A percentile compares a stretch with the other conserved stretches of the same genome.
These are phyloP conservation scores for Melanotaenia trifasciata DNA, from an alignment of 2,797 vertebrate species.

Conservation along the genomic window DNA sequence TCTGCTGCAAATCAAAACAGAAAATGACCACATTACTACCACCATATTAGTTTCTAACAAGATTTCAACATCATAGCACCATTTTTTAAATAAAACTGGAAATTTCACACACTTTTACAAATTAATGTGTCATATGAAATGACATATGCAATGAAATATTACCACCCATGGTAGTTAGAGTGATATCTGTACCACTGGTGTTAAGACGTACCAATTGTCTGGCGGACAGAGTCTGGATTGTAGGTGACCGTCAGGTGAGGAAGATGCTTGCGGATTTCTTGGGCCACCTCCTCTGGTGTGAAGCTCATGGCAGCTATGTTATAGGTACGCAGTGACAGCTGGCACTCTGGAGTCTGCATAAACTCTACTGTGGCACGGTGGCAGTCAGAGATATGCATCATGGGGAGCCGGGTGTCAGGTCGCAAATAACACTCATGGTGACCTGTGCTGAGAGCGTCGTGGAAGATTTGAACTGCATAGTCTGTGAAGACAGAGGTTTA, in stretches of 20 bases:
- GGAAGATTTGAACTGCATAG: slow-evolving; percentile 87
- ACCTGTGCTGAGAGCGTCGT: slow-evolving; percentile 83
- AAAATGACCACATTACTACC: slow-evolving; percentile 14
- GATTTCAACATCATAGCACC: not conserved
- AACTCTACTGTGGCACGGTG: slow-evolving; percentile 86
- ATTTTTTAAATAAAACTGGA: not conserved
- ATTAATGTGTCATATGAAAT: not conserved
- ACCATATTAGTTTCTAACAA: not conserved
- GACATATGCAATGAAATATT: not conserved
- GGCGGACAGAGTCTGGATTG: slow-evolving; percentile 82
- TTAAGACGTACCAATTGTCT: slow-evolving; percentile 80
- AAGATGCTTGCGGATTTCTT: slow-evolving; percentile 84
- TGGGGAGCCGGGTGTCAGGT: slow-evolving; percentile 85
- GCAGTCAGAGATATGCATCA: slow-evolving; percentile 89
- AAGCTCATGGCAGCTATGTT: slow-evolving; percentile 87
- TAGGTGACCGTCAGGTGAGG: slow-evolving; percentile 84
- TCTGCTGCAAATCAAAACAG: slow-evolving; percentile 75
- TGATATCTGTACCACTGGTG: too few relatives aligned
- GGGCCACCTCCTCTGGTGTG: slow-evolving; percentile 84
- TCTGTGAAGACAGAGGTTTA: slow-evolving; percentile 66
- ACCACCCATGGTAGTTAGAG: not conserved
- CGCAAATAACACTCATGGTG: slow-evolving; percentile 85
- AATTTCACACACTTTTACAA: not conserved
- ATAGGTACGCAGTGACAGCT: slow-evolving; percentile 85
- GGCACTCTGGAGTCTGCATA: slow-evolving; percentile 81